Evolutionary conservation across 2,113 vertebrate genomes (phyloP), one percentile per base, ranked within the genome.

Genomic region (Dicentrarchus labrax): DNA sequence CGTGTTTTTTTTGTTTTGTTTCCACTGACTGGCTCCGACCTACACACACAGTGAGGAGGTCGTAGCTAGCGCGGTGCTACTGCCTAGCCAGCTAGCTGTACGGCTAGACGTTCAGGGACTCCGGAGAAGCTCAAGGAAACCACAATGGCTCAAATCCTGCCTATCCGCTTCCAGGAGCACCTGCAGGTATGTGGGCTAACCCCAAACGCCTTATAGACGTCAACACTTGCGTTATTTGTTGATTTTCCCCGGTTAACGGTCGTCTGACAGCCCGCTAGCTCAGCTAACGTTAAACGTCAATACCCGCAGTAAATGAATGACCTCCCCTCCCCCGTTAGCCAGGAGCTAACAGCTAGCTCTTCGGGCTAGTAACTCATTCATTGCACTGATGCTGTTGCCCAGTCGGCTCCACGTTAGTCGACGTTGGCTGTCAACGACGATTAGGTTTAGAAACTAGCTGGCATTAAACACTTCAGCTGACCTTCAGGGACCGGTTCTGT

Each of bases 91-190:
- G 87, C 93, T 94, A 93, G 93, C 93, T 85, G 79, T 24, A 83
- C 86, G 85, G 93, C 93, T 91, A 91, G 47, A 84, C 84, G 86
- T 86, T 85, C 91, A 86, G 89, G 89, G 89, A 94, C 90, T 89
- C 90, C 78, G 86, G 89, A 92, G 94, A 93, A 93, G 84, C 85
- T 76, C 62, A 81, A 93, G 90, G 88, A 88, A 92, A 91, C 91
- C 94, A 88, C 91, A 95, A 99, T 99, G 98, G 97, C 98, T 90
- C 98, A 99, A 85, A 99, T 99, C 75, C 94, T 99, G 68, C 98
- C 98, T 60, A 99, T 99, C 93, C 98, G 98, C 92, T 99, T 99
- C 94, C 98, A 99, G 96, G 97, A 98, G 96, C 97, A 97, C 70
- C 95, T 98, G 89, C 96, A 97, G 96, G 95, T 96, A 94, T 80